A percentile compares a stretch with the other conserved stretches of the same genome.
Evolutionary conservation across 2,113 vertebrate species (phyloP).

Genomic region (Spea bombifrons): DNA sequence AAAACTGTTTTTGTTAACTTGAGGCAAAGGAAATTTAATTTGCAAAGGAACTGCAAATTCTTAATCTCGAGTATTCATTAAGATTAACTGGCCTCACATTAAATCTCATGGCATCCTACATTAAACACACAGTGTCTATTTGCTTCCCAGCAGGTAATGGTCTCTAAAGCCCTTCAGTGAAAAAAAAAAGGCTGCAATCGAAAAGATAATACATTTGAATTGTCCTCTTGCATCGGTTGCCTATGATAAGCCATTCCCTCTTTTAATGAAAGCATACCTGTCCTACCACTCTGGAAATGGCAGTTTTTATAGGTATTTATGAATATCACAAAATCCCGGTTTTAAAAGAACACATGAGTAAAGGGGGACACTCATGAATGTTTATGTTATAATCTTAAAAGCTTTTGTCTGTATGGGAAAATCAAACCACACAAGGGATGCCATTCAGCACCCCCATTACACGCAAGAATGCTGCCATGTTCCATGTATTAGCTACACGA

Average conservation of each 20-base stretch:
- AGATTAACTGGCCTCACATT: conserved; percentile 21
- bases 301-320: no score
- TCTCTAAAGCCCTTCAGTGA: conserved; percentile 18
- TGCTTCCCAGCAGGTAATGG: conserved; percentile 8
- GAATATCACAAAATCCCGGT: no score
- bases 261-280: neutral
- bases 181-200: conserved; percentile 3
- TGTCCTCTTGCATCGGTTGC: neutral
- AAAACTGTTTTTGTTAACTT: conserved; percentile 15
- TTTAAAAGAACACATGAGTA: no score
- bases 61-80: conserved; percentile 22
- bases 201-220: conserved; percentile 14
- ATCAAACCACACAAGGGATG: no score
- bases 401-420: no score
- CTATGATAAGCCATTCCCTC: neutral
- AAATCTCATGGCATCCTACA: conserved; percentile 20
- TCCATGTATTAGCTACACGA: no score
- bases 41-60: neutral
- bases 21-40: conserved; percentile 16
- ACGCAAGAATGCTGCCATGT: no score
- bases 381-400: no score
- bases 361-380: no score
- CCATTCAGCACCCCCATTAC: no score
- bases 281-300: no score
- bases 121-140: conserved; percentile 18